Percentiles rank a stretch among this genome's conserved stretches.
phyloP scores from a whole-genome alignment of 2,113 vertebrate genomes.

The Chaetodon auriga region DNA sequence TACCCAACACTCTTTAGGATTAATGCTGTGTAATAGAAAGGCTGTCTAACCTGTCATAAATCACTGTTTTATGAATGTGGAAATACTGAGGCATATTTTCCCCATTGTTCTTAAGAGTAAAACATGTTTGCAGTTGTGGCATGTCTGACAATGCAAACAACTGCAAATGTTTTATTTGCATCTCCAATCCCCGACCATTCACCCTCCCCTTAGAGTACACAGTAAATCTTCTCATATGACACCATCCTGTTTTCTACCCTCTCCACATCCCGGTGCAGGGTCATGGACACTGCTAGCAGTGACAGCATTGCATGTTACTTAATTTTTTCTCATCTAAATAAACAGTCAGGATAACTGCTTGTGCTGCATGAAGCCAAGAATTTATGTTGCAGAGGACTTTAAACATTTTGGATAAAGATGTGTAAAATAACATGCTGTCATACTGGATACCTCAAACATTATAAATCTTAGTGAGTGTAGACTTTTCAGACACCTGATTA shows the following conservation, averaged over 20 bases:
- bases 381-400: background rate
- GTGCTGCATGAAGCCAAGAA: background rate
- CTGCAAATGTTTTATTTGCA: constrained; percentile 83
- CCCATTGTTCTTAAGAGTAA: constrained; percentile 15
- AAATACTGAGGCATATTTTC: constrained; percentile 1
- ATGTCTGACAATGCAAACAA: constrained; percentile 75
- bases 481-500: constrained; percentile 14
- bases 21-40: constrained; percentile 16
- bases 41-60: constrained; percentile 39
- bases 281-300: background rate
- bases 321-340: constrained; percentile 9
- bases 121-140: constrained; percentile 55
- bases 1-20: background rate
- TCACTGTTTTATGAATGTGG: constrained; percentile 32
- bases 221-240: constrained; percentile 73
- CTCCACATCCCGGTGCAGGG: constrained; percentile 69
- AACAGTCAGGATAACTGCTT: background rate
- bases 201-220: constrained; percentile 55
- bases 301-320: background rate
- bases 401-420: background rate
- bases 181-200: constrained; percentile 54
- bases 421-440: background rate
- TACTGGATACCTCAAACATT: constrained; percentile 6
- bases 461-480: background rate
- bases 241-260: constrained; percentile 69